Conservation (phyloP, 1,140 invertebrate species). For the Leucophenga varia region DNA sequence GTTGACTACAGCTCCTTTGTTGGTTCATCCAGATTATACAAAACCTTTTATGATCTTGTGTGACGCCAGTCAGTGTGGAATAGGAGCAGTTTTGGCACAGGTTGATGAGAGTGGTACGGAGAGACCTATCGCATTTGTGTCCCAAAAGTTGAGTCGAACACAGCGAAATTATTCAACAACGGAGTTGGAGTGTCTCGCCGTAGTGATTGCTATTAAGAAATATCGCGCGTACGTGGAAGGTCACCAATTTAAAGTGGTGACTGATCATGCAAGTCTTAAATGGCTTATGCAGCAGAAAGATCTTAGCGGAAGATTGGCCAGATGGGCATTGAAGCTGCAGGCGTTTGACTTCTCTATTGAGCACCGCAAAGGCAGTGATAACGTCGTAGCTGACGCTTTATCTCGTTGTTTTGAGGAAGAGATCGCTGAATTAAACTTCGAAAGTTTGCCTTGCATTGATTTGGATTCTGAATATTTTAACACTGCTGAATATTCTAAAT, state of each 20-base stretch:
- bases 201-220: constrained; percentile 50
- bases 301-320: constrained; percentile 27
- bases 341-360: constrained; percentile 35
- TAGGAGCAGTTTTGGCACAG: too few species aligned
- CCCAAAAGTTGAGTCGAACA: constrained; percentile 22
- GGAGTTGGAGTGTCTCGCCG: constrained; percentile 56
- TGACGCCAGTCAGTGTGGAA: too few species aligned
- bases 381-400: constrained; percentile 16
- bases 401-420: not conserved
- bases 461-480: not conserved
- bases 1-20: too few species aligned
- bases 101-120: constrained; percentile 18
- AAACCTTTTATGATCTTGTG: too few species aligned
- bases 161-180: too few species aligned
- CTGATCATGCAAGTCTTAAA: constrained; percentile 28
- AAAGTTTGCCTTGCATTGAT: not conserved
- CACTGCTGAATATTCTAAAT: too few species aligned
- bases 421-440: too few species aligned
- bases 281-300: constrained; percentile 50
- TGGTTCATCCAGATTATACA: too few species aligned
- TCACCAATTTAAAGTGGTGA: constrained; percentile 50
- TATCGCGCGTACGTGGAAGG: constrained; percentile 55
- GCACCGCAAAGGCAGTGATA: constrained; percentile 30
- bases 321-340: constrained; percentile 34
- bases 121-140: constrained; percentile 39